Percentiles rank a stretch among this genome's conserved stretches.
Conservation (phyloP, 2,113 vertebrate genomes). For the Tyrannus savana region DNA sequence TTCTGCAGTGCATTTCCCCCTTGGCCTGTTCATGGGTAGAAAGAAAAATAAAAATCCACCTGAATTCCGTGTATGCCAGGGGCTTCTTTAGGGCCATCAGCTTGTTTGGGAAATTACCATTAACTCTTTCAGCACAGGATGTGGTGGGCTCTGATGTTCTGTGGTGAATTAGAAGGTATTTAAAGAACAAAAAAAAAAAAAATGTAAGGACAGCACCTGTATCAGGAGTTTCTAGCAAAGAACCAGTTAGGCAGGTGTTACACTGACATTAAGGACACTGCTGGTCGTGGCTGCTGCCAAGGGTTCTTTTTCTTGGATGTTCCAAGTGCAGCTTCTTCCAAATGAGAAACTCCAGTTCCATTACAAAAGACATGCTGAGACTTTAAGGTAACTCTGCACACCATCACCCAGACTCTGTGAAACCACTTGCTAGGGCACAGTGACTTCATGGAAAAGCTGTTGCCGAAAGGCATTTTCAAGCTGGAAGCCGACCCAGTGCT, state of each 20-base stretch:
- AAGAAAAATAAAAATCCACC: not conserved
- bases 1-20: not conserved
- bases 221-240: not conserved
- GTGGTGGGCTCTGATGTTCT: not conserved
- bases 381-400: not conserved
- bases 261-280: not conserved
- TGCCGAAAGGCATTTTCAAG: constrained; percentile 14
- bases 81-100: not conserved
- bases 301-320: not conserved
- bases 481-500: not conserved
- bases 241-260: not conserved
- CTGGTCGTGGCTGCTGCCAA: not conserved
- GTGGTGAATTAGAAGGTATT: not conserved
- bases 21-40: not conserved
- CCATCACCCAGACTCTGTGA: not conserved
- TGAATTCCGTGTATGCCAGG: not conserved
- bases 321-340: not conserved
- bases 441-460: not conserved
- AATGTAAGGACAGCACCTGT: not conserved
- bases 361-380: not conserved
- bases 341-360: not conserved
- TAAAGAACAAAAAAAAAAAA: not conserved
- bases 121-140: not conserved
- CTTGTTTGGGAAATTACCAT: not conserved
- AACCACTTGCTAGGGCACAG: not conserved